phyloP scores from a whole-genome alignment of 2,113 vertebrate species.

The Paedocypris sp. region DNA sequence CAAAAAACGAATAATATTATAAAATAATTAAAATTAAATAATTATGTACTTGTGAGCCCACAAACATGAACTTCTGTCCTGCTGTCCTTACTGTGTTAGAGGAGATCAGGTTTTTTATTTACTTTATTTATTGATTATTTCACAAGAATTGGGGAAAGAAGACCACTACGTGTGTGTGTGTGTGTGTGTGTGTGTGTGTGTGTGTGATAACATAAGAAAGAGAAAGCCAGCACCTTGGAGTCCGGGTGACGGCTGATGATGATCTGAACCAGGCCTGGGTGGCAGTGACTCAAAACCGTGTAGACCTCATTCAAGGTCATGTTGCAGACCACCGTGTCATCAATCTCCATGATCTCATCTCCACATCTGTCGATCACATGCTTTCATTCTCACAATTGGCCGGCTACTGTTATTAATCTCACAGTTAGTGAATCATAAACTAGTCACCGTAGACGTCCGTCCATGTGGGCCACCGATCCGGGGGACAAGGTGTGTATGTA shows the following conservation, averaged over 20 bases:
- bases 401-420: background rate
- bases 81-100: too few relatives aligned
- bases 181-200: too few relatives aligned
- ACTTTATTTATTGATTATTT: too few relatives aligned
- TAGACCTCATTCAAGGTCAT: slow-evolving; percentile 83
- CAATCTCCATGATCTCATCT: slow-evolving; percentile 87
- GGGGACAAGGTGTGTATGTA: slow-evolving; percentile 86
- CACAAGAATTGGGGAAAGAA: too few relatives aligned
- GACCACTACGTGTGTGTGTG: too few relatives aligned
- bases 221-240: slow-evolving; percentile 65
- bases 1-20: too few relatives aligned
- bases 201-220: too few relatives aligned
- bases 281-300: slow-evolving; percentile 73
- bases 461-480: slow-evolving; percentile 87
- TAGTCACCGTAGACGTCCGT: slow-evolving; percentile 72
- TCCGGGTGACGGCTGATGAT: slow-evolving; percentile 85
- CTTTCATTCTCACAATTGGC: background rate
- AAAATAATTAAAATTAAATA: too few relatives aligned
- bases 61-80: too few relatives aligned
- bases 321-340: slow-evolving; percentile 69
- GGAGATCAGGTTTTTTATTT: too few relatives aligned
- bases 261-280: slow-evolving; percentile 72
- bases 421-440: background rate
- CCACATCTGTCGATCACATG: slow-evolving; percentile 67
- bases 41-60: too few relatives aligned